Evolutionary conservation across 2,888 invertebrate genomes (phyloP), one percentile per base, ranked within the genome.

Genomic region (Spodoptera picta): DNA sequence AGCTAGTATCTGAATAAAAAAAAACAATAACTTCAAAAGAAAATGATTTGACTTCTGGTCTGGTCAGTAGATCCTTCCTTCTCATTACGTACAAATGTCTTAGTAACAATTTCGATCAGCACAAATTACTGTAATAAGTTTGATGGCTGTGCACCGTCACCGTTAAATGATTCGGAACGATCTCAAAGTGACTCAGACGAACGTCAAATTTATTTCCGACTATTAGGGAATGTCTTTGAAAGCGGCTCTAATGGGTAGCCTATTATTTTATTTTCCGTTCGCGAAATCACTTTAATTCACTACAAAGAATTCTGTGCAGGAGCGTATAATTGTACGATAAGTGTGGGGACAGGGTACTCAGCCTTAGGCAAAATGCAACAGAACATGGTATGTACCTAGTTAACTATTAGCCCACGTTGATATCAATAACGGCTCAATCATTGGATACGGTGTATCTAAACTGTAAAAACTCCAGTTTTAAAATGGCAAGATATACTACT

Each of bases 181-280:
- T 68, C 65, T 66, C 80, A 83, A 88, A 79, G 79, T 79, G 79
- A 54, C 48, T 60, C 68, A 52, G 67, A 60, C 61, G 83, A 82
- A 84, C 86, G 87, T 88, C 88, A 89, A 90, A 90, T 88, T 87
- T 87, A 88, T 87, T 89, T 89, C 88, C 89, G 89, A 84, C 87
- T 83, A 85, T 87, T 87, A 87, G 81, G 75, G 79, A 79, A 72
- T 81, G 83, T 84, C 85, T 83, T 83, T 85, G 84, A 83, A 78
- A 59, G 73, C 51, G 44, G 48, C 68, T 43, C 87, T 92, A 92
- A 92, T 91, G 92, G 92, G 85, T 76, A 75, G 82, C 87, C 90
- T 87, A 92, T 92, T 92, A 92, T 91, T 92, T 91, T 91, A 92
- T 92, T 91, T 92, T 92, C 92, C 91, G 83, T 84, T 88, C 84